Conservation (phyloP, 2,888 invertebrate species). For the Entomobrya multifasciata region DNA sequence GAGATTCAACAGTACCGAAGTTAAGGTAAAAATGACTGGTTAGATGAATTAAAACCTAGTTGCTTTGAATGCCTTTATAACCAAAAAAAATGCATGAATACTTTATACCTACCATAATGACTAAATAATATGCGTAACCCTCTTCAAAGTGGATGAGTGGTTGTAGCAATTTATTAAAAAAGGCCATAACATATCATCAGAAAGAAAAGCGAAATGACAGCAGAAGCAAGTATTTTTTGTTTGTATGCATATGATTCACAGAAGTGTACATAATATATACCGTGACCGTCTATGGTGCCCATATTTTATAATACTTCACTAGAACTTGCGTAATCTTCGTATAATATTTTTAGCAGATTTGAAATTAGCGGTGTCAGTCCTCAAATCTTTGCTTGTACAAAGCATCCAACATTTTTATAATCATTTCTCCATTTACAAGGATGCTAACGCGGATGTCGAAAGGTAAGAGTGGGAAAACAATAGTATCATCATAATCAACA, state of each 20-base stretch:
- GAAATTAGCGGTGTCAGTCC: not conserved
- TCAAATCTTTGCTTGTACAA: constrained; percentile 8
- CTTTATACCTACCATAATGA: constrained; percentile 54
- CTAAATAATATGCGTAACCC: constrained; percentile 44
- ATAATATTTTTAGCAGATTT: constrained; percentile 17
- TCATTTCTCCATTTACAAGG: not conserved
- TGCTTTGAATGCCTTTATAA: constrained; percentile 49
- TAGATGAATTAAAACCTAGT: constrained; percentile 44
- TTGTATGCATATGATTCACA: not conserved
- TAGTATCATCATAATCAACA: constrained; percentile 22
- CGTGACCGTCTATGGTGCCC: too few relatives aligned
- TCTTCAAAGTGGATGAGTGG: not conserved
- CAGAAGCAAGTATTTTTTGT: constrained; percentile 46
- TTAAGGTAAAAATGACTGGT: constrained; percentile 3
- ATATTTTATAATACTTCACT: too few relatives aligned
- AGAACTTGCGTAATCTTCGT: constrained; percentile 51
- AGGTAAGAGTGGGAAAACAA: constrained; percentile 24
- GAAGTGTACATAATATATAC: too few relatives aligned
- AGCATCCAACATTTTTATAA: constrained; percentile 24
- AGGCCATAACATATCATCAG: not conserved
- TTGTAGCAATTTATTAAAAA: constrained; percentile 47
- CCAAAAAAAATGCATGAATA: constrained; percentile 47
- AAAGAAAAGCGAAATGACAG: constrained; percentile 17
- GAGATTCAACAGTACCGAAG: not conserved
- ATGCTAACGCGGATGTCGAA: not conserved